These are phyloP conservation scores for Clarias laeviceps DNA, from an alignment of 2,797 vertebrate genomes.

Conservation along the genomic window DNA sequence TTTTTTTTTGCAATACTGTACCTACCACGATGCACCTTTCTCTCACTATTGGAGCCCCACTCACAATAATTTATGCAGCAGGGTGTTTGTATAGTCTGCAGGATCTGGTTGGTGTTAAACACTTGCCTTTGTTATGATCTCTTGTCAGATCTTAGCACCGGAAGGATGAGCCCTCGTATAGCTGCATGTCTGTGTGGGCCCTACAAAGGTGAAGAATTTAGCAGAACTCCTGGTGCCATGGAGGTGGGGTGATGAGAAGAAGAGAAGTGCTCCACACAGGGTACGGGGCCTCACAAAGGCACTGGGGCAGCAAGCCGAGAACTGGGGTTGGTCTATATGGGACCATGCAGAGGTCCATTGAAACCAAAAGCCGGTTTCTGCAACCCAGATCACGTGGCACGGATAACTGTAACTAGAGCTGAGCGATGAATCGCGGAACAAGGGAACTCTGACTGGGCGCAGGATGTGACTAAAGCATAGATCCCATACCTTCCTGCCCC, in stretches of 20 bases:
- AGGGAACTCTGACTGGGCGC: constrained; percentile 8
- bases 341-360: background rate
- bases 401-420: constrained; percentile 31
- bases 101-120: constrained; percentile 22
- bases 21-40: constrained; percentile 29
- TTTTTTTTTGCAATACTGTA: background rate
- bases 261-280: constrained; percentile 15
- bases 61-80: constrained; percentile 17
- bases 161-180: constrained; percentile 44
- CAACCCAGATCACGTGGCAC: constrained; percentile 9
- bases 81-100: constrained; percentile 51
- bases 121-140: constrained; percentile 50
- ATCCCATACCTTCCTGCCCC: constrained; percentile 42
- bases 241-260: constrained; percentile 33
- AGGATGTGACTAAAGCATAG: constrained; percentile 20
- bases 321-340: constrained; percentile 24
- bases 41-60: constrained; percentile 1
- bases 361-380: constrained; percentile 6
- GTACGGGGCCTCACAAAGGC: constrained; percentile 51
- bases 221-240: constrained; percentile 54
- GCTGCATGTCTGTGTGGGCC: constrained; percentile 49
- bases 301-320: constrained; percentile 21
- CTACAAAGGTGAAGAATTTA: constrained; percentile 56
- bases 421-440: constrained; percentile 28
- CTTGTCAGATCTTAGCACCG: constrained; percentile 43